These are phyloP conservation scores for Trichonephila clavata DNA, from an alignment of 1,140 invertebrate species.

Conservation along the genomic window DNA sequence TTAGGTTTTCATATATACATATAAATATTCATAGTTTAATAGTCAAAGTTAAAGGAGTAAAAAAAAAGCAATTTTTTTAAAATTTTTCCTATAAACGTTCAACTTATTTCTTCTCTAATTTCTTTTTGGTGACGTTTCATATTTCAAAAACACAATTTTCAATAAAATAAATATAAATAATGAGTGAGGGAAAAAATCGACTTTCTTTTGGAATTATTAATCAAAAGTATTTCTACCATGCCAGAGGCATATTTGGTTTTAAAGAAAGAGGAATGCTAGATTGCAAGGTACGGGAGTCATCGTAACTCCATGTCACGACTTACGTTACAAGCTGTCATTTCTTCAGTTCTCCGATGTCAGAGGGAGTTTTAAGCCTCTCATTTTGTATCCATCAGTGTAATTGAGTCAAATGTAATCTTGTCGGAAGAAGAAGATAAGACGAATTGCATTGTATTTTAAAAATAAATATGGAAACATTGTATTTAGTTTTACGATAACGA, in stretches of 20 bases:
- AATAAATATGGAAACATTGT: neutral
- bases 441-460: neutral
- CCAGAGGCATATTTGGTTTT: neutral
- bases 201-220: slow-evolving; percentile 31
- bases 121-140: too few relatives aligned
- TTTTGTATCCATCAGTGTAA: slow-evolving; percentile 48
- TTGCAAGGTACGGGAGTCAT: neutral
- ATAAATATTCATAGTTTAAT: too few relatives aligned
- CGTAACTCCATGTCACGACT: neutral
- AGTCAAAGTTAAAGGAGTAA: too few relatives aligned
- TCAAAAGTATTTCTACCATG: neutral
- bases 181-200: neutral
- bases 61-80: too few relatives aligned
- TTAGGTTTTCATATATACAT: too few relatives aligned
- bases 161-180: neutral
- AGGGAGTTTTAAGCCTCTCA: neutral
- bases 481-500: neutral
- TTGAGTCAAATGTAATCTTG: slow-evolving; percentile 54
- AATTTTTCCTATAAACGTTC: too few relatives aligned
- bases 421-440: neutral
- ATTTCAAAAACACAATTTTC: too few relatives aligned
- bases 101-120: too few relatives aligned
- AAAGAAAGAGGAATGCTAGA: neutral
- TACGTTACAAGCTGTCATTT: slow-evolving; percentile 49
- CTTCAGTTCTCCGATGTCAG: slow-evolving; percentile 32